These are phyloP conservation scores for Brachyptera risi DNA, from an alignment of 2,888 invertebrate species.

Conservation along the genomic window DNA sequence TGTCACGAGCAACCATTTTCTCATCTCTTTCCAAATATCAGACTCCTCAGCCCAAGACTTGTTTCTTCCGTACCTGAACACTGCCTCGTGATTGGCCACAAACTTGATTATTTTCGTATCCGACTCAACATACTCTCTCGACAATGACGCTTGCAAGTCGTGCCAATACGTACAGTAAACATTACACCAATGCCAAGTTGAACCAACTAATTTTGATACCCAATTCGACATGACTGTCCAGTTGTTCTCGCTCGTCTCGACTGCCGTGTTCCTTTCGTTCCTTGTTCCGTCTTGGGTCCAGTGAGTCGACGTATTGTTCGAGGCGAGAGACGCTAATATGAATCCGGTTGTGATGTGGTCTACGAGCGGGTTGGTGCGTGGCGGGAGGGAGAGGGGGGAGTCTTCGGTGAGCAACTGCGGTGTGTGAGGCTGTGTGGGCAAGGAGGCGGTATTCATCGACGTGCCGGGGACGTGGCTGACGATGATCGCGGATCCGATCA, in stretches of 20 bases:
- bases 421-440: neutral
- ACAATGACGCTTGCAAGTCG: neutral
- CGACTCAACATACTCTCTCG: neutral
- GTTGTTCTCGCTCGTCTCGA: too few relatives aligned
- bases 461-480: constrained; percentile 41
- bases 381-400: neutral
- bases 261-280: too few relatives aligned
- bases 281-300: too few relatives aligned
- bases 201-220: neutral
- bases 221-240: neutral
- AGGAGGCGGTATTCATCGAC: constrained; percentile 6
- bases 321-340: too few relatives aligned
- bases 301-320: too few relatives aligned
- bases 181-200: neutral
- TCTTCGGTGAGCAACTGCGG: neutral
- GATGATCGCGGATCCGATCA: constrained; percentile 55
- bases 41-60: neutral
- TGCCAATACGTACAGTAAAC: neutral
- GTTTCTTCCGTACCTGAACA: neutral
- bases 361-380: neutral
- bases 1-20: neutral
- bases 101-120: neutral
- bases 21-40: neutral
- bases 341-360: neutral
- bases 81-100: neutral